Evolutionary conservation across 1,140 invertebrate species (phyloP), one percentile per base, ranked within the genome.

Genomic region (Drosophila navojoa): DNA sequence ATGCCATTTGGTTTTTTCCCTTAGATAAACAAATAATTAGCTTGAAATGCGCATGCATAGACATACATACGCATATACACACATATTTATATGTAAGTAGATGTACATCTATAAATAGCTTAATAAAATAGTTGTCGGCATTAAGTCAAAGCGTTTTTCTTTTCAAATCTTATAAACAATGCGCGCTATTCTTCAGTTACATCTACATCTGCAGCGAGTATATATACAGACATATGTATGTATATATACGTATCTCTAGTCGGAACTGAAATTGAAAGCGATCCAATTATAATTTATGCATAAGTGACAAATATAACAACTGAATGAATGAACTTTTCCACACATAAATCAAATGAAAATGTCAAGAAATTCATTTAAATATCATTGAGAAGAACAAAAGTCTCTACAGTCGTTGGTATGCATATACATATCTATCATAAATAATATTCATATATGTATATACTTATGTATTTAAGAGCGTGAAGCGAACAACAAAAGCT

Each of bases 331-430:
- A 75, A 60, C 66, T 53, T 71, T 75, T 62, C 32, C 6, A 4
- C 22, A 38, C 67, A 71, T 71, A 75, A 64, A 71, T 71, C 60
- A 71, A 53, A n/a, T 49, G 53, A 59, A 75, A 70, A 71, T 75
- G 66, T 57, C 62, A 64, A 62, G 47, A 75, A 71, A 75, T 60
- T 71, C 72, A 71, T 75, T 75, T 60, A 71, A 60, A 72, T 67
- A 64, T 57, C 32, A 60, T 6, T 25, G 44, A 55, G 50, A 47
- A 42, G 29, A 32, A 6, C n/a, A 57, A 63, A 40, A 57, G 47
- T 16, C 42, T 45, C 50, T 38, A 44, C 27, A 68, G 15, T 25
- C 42, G 29, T 68, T 40, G 22, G 40, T 27, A 45, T 53, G 40
- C 4, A 45, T 53, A 38, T 45, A 19, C 19, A 19, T 19, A 19